phyloP scores from a whole-genome alignment of 2,797 vertebrate species.

The Echeneis naucrates region DNA sequence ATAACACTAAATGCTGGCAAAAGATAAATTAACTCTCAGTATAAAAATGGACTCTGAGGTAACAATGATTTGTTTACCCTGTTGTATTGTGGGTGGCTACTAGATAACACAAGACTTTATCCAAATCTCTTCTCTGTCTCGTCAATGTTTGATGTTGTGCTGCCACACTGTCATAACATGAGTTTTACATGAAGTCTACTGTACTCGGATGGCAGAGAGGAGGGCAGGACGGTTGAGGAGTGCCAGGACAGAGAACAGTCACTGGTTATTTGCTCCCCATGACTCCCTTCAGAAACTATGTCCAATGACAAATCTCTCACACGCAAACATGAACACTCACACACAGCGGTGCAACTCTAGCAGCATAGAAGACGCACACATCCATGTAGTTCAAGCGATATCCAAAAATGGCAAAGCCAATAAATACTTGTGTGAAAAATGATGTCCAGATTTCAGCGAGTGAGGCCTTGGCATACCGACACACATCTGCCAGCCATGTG shows the following conservation, averaged over 20 bases:
- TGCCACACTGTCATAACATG: slow-evolving; percentile 13
- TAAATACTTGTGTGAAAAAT: slow-evolving; percentile 66
- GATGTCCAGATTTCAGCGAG: slow-evolving; percentile 51
- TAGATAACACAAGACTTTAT: slow-evolving; percentile 16
- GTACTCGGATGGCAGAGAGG: slow-evolving; percentile 39
- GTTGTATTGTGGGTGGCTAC: slow-evolving; percentile 19
- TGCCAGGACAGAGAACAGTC: slow-evolving; percentile 50
- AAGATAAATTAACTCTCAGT: slow-evolving; percentile 34
- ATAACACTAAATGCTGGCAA: slow-evolving; percentile 11
- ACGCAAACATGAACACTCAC: background rate
- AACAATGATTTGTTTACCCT: slow-evolving; percentile 44
- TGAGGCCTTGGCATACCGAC: slow-evolving; percentile 55
- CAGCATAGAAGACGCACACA: slow-evolving; percentile 42
- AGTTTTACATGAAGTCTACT: slow-evolving; percentile 19
- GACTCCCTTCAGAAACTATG: slow-evolving; percentile 77
- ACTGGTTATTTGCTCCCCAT: slow-evolving; percentile 64
- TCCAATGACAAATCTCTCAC: slow-evolving; percentile 52
- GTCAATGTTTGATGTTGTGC: slow-evolving; percentile 23
- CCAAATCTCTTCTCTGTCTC: background rate
- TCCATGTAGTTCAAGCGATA: slow-evolving; percentile 31
- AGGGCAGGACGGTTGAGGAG: slow-evolving; percentile 34
- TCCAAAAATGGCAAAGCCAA: slow-evolving; percentile 79
- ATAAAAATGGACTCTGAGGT: slow-evolving; percentile 23
- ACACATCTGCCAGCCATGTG: slow-evolving; percentile 72
- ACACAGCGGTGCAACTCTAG: background rate